Conservation (phyloP, 2,113 vertebrate genomes). For the Alethe castanea region DNA sequence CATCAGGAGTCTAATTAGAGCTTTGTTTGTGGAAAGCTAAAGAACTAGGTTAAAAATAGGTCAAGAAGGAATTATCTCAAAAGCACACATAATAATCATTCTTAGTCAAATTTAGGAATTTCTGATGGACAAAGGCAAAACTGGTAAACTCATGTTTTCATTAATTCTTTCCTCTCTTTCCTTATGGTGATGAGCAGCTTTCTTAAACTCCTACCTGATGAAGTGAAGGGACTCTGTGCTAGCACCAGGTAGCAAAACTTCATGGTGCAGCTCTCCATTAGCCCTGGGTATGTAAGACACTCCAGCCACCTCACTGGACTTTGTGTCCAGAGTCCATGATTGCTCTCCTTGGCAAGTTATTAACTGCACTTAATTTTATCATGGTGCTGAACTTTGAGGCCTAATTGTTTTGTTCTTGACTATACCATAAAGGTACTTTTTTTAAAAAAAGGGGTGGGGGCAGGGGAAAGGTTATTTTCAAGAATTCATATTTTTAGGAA, state of each 20-base stretch:
- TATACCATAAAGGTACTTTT: neutral
- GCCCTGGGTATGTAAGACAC: too few relatives aligned
- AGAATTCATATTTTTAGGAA: neutral
- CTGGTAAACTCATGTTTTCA: neutral
- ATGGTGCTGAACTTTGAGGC: neutral
- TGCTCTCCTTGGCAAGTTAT: neutral
- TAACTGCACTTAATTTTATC: neutral
- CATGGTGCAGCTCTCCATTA: neutral
- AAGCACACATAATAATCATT: neutral
- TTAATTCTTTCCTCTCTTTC: neutral
- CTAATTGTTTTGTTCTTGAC: neutral
- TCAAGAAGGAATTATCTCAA: neutral
- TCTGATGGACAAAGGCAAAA: neutral
- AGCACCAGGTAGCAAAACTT: neutral
- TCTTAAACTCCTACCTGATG: neutral
- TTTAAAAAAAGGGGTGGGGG: neutral
- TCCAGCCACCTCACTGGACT: neutral
- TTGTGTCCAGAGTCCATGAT: neutral
- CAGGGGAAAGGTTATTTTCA: neutral
- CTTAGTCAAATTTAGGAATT: neutral
- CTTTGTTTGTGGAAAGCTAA: neutral
- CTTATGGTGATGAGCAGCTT: neutral
- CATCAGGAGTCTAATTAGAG: neutral
- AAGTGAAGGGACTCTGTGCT: neutral
- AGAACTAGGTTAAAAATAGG: neutral